Base-by-base conservation (phyloP, 1,140 invertebrate species). In the Drosophila subpulchrella region DNA sequence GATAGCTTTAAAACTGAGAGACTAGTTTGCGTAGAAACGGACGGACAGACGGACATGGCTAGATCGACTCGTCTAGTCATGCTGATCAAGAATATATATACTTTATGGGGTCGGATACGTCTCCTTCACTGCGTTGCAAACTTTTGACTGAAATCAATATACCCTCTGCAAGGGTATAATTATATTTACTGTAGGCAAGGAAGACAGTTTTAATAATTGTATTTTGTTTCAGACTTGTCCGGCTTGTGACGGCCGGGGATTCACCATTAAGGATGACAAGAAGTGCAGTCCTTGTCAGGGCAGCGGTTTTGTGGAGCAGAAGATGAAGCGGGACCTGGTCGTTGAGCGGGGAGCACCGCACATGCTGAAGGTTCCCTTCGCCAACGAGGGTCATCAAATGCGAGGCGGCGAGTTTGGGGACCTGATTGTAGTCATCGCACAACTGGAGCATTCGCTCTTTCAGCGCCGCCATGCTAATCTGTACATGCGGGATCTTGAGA, bases 301-400 rank as follows among this genome's bases (percentile, higher is more conserved):
- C 15, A 95, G 95, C 65, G 98, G 98, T 93, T 95, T 97, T 32
- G 91, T 94, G 47, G 95, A 94, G 91, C 95, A 95, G 94, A 96
- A 93, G 70, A 97, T 98, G 93, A 96, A 97, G 55, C 92, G 98
- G 6, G 97, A 98, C 92, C 96, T 98, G 27, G 95, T 97, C 91
- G 95, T 99, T 71, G 97, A 98, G 80, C 97, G 97, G 93, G 97
- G 97, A 74, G 98, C 98, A 96, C 94, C 94, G 60, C 96, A 98
- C 86, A 96, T 96, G 57, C 95, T 98, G 79, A 98, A 97, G 91
- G 96, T 99, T 62, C 94, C 94, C 44, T 98, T 98, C 90, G 93
- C 94, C 42, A 97, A 97, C 20, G 97, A 98, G 93, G 98, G 98
- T 24, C 97, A 99, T 93, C 97, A 98, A 84, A 94, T 96, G 90